These are phyloP conservation scores for Sarcophaga variegata DNA, from an alignment of 2,888 invertebrate species.

Conservation along the genomic window DNA sequence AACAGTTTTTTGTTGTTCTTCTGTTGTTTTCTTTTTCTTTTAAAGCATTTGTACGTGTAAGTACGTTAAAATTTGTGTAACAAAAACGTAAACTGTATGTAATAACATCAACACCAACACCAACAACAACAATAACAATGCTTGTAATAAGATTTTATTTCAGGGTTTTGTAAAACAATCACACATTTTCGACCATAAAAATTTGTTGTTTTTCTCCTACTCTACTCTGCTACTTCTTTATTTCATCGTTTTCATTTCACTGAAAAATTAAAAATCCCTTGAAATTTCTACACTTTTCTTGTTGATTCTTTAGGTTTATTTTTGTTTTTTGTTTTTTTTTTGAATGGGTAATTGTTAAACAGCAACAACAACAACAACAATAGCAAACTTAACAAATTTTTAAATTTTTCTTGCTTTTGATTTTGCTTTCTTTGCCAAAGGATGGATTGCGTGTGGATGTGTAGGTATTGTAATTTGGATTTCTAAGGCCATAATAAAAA, in stretches of 20 bases:
- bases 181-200: conserved; percentile 52
- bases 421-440: background rate
- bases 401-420: background rate
- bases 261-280: conserved; percentile 64
- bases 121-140: background rate
- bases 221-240: background rate
- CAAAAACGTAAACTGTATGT: conserved; percentile 49
- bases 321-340: background rate
- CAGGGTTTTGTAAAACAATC: conserved; percentile 64
- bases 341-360: conserved; percentile 53
- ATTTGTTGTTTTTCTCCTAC: conserved; percentile 42
- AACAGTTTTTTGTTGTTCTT: background rate
- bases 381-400: background rate
- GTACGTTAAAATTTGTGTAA: background rate
- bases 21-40: background rate
- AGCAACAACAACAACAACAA: conserved; percentile 15
- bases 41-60: background rate
- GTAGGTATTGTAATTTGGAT: no score
- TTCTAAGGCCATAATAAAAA: background rate
- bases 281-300: conserved; percentile 43
- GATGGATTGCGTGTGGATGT: background rate
- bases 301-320: background rate
- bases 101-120: background rate
- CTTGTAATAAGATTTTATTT: conserved; percentile 41
- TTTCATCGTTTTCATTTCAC: background rate